Evolutionary conservation across 2,888 invertebrate genomes (phyloP), one percentile per base, ranked within the genome.

Genomic region (Nezara viridula): DNA sequence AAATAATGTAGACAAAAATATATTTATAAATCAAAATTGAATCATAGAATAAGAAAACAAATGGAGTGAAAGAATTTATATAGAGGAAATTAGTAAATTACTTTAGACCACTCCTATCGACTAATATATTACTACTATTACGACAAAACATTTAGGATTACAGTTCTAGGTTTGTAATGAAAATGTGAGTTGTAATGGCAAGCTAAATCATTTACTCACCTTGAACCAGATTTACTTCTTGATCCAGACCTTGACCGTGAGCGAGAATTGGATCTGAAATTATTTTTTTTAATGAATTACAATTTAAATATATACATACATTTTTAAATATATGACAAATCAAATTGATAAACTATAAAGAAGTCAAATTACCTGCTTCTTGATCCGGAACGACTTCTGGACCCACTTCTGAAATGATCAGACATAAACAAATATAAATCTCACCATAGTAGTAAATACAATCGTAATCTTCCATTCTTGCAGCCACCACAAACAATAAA

Each of bases 261-360:
- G 2, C 93, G 91, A 2, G 93, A 93, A 90, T 93, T 93, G 0
- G 94, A 94, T 91, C 92, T 93, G 0, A 93, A 93, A 91, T 94
- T 32, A 2, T 49, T 19, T 27, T 37, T 19, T 19, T 14, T 2
- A 44, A 44, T 85, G 32, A 85, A 40, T 40, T 7, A 40, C 5
- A 14, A 47, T 2, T 24, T 6, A n/a, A 85, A 47, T 19, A 85
- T 16, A 21, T 44, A 44, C 44, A 44, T 44, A 44, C 10, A 44
- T n/a, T n/a, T n/a, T n/a, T 44, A 44, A 44, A 44, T 44, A 44
- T 44, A 44, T 50, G 50, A 50, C 21, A 21, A 14, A 50, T 50
- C 4, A 50, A 50, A 47, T 86, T 44, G 44, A 27, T 86, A 47
- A 32, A 50, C 4, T 32, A 27, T n/a, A 86, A 86, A 16, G 37